phyloP scores from a whole-genome alignment of 2,113 vertebrate genomes.

The Rutilus rutilus region DNA sequence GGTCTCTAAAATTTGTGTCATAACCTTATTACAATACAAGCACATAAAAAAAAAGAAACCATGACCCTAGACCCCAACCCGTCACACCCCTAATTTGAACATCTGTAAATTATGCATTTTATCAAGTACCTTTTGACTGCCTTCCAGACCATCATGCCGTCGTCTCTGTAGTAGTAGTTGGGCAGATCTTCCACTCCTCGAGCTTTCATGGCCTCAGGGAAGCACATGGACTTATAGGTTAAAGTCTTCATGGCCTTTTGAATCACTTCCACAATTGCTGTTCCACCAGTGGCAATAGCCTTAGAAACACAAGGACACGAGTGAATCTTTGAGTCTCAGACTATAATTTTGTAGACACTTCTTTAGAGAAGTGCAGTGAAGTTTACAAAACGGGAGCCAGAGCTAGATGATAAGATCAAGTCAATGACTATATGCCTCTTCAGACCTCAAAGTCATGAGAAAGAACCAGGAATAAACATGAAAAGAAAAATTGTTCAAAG shows the following conservation, averaged over 20 bases:
- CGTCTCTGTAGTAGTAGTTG: slow-evolving; percentile 74
- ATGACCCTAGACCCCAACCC: too few species aligned
- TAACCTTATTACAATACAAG: too few species aligned
- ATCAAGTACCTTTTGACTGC: slow-evolving; percentile 66
- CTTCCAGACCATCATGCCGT: slow-evolving; percentile 71
- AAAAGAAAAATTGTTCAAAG: too few species aligned
- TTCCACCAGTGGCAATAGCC: neutral
- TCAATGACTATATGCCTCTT: neutral
- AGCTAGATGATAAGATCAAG: too few species aligned
- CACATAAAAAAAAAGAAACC: too few species aligned
- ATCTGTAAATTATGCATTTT: neutral
- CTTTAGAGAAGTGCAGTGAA: neutral
- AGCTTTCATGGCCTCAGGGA: slow-evolving; percentile 69
- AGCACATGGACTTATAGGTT: slow-evolving; percentile 69
- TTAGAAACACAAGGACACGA: neutral
- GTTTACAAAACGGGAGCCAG: too few species aligned
- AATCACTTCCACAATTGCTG: neutral
- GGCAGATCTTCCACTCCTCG: slow-evolving; percentile 65
- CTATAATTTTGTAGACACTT: neutral
- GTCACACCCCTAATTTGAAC: too few species aligned
- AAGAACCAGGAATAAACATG: neutral
- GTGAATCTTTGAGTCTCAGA: neutral
- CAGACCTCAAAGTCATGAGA: neutral
- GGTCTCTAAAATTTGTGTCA: too few species aligned
- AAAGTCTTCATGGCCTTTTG: neutral